Conservation (phyloP, 2,113 vertebrate species). For the Sus scrofa region DNA sequence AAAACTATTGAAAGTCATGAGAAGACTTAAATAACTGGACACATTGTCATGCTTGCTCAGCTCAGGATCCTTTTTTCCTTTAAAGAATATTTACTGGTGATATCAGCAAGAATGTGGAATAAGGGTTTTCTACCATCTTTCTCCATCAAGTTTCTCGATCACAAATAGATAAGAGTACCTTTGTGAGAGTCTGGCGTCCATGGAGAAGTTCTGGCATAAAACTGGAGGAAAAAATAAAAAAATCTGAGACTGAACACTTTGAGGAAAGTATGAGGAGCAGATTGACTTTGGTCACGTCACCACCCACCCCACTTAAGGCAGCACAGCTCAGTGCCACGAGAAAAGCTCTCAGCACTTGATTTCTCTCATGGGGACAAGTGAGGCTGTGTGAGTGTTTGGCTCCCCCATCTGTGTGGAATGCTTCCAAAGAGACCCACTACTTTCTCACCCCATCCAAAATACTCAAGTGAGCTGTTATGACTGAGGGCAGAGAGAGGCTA, state of each 20-base stretch:
- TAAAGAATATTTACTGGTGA: background rate
- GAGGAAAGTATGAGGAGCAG: background rate
- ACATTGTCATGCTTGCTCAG: background rate
- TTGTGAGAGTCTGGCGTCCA: too few relatives aligned
- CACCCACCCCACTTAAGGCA: background rate
- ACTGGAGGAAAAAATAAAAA: too few relatives aligned
- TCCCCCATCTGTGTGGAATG: background rate
- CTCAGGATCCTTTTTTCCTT: background rate
- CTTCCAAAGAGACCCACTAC: background rate
- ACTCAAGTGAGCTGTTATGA: background rate
- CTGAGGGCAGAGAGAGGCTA: background rate
- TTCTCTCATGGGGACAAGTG: background rate
- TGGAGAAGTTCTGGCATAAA: background rate
- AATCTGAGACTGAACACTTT: background rate
- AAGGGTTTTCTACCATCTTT: background rate
- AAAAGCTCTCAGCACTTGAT: background rate
- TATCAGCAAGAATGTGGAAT: background rate
- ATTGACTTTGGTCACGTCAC: background rate
- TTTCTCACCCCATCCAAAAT: background rate
- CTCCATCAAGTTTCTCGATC: background rate
- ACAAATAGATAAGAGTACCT: background rate
- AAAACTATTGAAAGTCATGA: background rate
- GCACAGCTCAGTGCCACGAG: background rate
- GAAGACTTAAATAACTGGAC: background rate
- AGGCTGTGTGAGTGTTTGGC: background rate